Conservation (phyloP, 2,888 invertebrate genomes). For the Psylliodes chrysocephalus region DNA sequence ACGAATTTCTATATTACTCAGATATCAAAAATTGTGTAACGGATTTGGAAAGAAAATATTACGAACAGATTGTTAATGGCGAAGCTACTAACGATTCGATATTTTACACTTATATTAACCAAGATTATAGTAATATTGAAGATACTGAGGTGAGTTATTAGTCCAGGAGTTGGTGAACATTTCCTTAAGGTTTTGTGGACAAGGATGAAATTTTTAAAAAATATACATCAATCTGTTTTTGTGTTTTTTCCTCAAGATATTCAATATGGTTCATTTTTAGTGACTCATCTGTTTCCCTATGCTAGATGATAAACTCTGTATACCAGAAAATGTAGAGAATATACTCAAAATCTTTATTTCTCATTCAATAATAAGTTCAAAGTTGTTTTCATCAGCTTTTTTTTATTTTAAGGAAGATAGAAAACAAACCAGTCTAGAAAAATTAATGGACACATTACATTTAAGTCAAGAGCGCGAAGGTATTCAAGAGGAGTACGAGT, state of each 20-base stretch:
- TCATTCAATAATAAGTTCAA: no score
- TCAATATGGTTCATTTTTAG: no score
- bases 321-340: no score
- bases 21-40: constrained; percentile 72
- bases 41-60: constrained; percentile 70
- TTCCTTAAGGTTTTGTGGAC: no score
- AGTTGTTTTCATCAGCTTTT: no score
- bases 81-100: constrained; percentile 58
- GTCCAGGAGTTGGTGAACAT: no score
- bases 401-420: constrained; percentile 8
- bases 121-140: constrained; percentile 65
- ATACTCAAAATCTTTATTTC: no score
- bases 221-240: no score
- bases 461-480: constrained; percentile 3
- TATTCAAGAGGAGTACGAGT: constrained; percentile 9
- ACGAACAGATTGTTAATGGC: constrained; percentile 61
- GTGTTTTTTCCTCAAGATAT: no score
- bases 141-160: constrained; percentile 40
- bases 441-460: constrained; percentile 22
- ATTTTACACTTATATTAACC: constrained; percentile 70
- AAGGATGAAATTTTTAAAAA: no score
- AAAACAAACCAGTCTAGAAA: constrained; percentile 14
- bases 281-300: no score
- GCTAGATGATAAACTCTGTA: no score
- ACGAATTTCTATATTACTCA: constrained; percentile 70